A percentile compares a stretch with the other conserved stretches of the same genome.
These are phyloP conservation scores for Drosophila picticornis DNA, from an alignment of 2,888 invertebrate genomes.

Conservation along the genomic window DNA sequence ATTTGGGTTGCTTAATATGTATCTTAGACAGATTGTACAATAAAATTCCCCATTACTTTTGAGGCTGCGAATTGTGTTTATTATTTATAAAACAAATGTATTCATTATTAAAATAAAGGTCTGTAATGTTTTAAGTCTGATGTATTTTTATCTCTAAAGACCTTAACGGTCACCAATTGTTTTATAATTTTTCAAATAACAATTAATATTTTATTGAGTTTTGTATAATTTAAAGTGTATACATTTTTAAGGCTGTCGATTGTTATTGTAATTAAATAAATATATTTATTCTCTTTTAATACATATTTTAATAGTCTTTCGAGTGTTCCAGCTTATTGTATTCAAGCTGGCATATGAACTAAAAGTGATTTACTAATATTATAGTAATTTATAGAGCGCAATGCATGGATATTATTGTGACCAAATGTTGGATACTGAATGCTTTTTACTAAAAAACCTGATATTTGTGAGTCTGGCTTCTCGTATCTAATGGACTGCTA, in stretches of 20 bases:
- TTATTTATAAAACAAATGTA: background rate
- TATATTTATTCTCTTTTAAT: background rate
- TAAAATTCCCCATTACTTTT: background rate
- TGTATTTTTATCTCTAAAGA: background rate
- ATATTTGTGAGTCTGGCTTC: constrained; percentile 32
- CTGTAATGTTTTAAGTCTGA: background rate
- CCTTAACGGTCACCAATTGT: background rate
- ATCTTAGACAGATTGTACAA: background rate
- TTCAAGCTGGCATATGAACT: background rate
- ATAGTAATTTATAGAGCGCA: background rate
- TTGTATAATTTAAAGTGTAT: background rate
- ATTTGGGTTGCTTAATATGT: background rate
- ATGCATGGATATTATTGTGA: no score
- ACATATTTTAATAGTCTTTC: background rate
- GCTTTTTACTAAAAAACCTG: constrained; percentile 21
- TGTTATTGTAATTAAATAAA: background rate
- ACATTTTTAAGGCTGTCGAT: background rate
- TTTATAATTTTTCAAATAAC: constrained; percentile 1
- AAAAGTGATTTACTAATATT: constrained; percentile 10
- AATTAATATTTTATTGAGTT: background rate
- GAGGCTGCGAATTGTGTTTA: background rate
- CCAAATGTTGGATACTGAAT: background rate
- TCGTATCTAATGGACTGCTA: constrained; percentile 31
- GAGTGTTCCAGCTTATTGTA: background rate
- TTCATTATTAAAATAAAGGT: background rate